Evolutionary conservation across 2,113 vertebrate genomes (phyloP).

Genomic region (Macroglossus sobrinus): DNA sequence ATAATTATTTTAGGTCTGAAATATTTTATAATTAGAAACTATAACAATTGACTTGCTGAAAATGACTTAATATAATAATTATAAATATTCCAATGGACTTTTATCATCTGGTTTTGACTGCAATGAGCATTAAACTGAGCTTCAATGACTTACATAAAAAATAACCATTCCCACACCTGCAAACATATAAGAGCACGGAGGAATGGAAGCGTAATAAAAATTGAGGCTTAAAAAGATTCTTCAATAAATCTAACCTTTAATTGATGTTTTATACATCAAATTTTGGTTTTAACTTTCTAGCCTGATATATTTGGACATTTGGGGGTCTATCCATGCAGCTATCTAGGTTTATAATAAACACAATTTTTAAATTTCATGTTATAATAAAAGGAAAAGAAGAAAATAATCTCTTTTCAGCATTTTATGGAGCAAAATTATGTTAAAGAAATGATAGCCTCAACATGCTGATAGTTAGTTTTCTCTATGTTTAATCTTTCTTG

Average conservation of each 20-base stretch:
- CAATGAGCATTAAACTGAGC: slow-evolving; percentile 31
- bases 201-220: not conserved
- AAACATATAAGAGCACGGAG: not conserved
- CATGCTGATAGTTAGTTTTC: not conserved
- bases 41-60: slow-evolving; percentile 13
- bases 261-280: not conserved
- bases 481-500: not conserved
- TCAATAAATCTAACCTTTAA: not conserved
- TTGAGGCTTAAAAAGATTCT: not conserved
- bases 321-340: not conserved
- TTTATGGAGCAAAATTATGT: not conserved
- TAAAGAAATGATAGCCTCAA: not conserved
- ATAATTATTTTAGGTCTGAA: slow-evolving; percentile 58
- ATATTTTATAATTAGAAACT: slow-evolving; percentile 63
- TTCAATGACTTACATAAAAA: slow-evolving; percentile 34
- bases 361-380: slow-evolving; percentile 19
- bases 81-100: not conserved
- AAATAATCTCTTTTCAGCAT: not conserved
- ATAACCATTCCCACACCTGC: not conserved
- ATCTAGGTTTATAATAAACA: not conserved
- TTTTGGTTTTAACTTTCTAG: not conserved
- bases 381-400: not conserved
- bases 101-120: slow-evolving; percentile 65
- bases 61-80: slow-evolving; percentile 60
- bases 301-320: not conserved